Base-by-base conservation (phyloP, 1,140 invertebrate genomes). In the Palaemon carinicauda region DNA sequence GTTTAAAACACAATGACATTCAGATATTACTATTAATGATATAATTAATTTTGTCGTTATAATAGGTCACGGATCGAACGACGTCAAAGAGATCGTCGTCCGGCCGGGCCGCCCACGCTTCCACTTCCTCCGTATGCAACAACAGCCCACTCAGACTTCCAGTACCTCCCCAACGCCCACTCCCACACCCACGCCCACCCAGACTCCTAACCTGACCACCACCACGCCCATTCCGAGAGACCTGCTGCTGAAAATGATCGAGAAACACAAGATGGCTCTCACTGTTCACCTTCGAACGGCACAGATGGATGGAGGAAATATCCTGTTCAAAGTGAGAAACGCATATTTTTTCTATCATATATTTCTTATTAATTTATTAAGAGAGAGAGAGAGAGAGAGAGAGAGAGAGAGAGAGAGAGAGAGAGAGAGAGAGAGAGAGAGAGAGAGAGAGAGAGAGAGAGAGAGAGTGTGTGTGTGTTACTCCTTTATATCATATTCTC, bases 221-320 rank as follows among this genome's bases (percentile, higher is more conserved):
- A 65, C 74, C 14, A 74, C 88, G 53, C 69, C 88, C 82, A 88
- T 86, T 9, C 83, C 78, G 10, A 31, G 56, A 19, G 71, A 80
- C 3, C 60, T 82, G 33, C 81, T 87, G 21, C 50, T 24, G 12
- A 74, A 84, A 53, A 53, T 60, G 17, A 77, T 89, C 50, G 75
- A 84, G 50, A 83, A 74, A 17, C 88, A 89, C 71, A 89, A 89
- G 79, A 74, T 65, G 31, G 83, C 60, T 19, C 29, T 89, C 15
- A 81, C 78, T 4, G 82, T 85, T 9, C 77, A 83, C 14, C 56
- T 89, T 1, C 33, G 88, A 27, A 83, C 53, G 19, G 69, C 71
- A 1, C 88, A 89, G 71, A 87, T 75, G 78, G 80, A 87, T 7
- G 82, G 85, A 54, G 88, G 88, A 4, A 89, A 69, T 85, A 80